Evolutionary conservation across 2,888 invertebrate genomes (phyloP).

Genomic region (Psococerastis gibbosa): DNA sequence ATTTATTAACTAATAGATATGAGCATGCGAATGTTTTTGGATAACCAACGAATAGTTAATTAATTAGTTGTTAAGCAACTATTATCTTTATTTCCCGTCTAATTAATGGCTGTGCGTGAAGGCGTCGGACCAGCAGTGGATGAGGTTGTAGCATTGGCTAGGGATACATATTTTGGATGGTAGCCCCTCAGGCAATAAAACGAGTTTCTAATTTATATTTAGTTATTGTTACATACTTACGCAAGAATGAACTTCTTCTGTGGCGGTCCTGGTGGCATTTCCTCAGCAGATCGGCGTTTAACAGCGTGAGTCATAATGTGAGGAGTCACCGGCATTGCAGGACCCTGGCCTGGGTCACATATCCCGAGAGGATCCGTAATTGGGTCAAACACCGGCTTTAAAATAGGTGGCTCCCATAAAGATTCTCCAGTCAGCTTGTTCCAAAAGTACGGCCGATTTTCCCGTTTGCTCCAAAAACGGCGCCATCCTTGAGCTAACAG

Average conservation of each 20-base stretch:
- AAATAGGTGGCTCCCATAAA: conserved; percentile 79
- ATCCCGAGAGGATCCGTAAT: conserved; percentile 83
- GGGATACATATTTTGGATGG: too few species aligned
- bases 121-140: too few species aligned
- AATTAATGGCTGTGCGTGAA: too few species aligned
- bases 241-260: conserved; percentile 72
- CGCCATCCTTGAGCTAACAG: conserved; percentile 82
- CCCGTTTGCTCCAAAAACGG: conserved; percentile 90
- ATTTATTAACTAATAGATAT: too few species aligned
- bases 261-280: conserved; percentile 47
- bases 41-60: too few species aligned
- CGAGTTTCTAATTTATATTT: too few species aligned
- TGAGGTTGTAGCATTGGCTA: too few species aligned
- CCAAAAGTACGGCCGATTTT: conserved; percentile 91
- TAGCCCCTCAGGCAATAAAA: too few species aligned
- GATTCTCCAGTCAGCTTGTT: conserved; percentile 90
- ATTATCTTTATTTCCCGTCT: too few species aligned
- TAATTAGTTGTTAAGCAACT: too few species aligned
- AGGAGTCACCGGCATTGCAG: conserved; percentile 16
- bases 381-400: conserved; percentile 50
- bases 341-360: conserved; percentile 30
- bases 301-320: conserved; percentile 24
- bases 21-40: too few species aligned
- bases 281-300: conserved; percentile 64
- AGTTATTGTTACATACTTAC: conserved; percentile 29